Percentiles rank a stretch among this genome's conserved stretches.
Evolutionary conservation across 23 tunicate species (phyloP).

Genomic region (Trididemnum clinides): DNA sequence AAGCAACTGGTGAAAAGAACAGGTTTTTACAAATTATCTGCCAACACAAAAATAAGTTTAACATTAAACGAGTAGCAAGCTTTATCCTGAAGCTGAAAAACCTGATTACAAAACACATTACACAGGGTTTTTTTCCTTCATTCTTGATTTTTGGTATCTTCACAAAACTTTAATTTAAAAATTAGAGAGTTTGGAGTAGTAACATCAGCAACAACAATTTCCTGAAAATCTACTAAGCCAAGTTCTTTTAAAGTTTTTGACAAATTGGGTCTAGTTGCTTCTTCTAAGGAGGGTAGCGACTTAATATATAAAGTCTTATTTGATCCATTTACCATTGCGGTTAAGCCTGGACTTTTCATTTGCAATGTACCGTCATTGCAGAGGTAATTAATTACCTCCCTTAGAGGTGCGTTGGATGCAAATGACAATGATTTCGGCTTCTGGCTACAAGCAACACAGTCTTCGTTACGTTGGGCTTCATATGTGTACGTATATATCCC

Average conservation of each 20-base stretch:
- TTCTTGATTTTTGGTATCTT: background rate
- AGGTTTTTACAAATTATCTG: too few relatives aligned
- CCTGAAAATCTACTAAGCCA: slow-evolving; percentile 65
- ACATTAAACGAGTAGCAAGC: too few relatives aligned
- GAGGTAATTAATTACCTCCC: slow-evolving; percentile 65
- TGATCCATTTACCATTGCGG: slow-evolving; percentile 45
- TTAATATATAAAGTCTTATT: slow-evolving; percentile 84
- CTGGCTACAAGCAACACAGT: slow-evolving; percentile 78
- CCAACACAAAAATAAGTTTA: too few relatives aligned
- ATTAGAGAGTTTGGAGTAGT: slow-evolving; percentile 73
- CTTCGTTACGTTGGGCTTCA: slow-evolving; percentile 69
- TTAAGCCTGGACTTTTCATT: slow-evolving; percentile 86
- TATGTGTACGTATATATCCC: slow-evolving; percentile 86
- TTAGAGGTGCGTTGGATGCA: slow-evolving; percentile 21
- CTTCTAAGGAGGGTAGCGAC: slow-evolving; percentile 74
- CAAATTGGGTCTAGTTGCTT: slow-evolving; percentile 78
- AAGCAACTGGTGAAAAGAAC: too few relatives aligned
- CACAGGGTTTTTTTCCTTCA: too few relatives aligned
- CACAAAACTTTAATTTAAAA: slow-evolving; percentile 33
- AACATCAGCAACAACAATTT: slow-evolving; percentile 80
- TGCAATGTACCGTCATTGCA: slow-evolving; percentile 42
- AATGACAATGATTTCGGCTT: slow-evolving; percentile 52
- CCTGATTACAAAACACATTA: too few relatives aligned
- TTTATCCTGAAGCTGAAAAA: too few relatives aligned
- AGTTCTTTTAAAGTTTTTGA: slow-evolving; percentile 62